Evolutionary conservation across 2,113 vertebrate genomes (phyloP).

Genomic region (Miniopterus natalensis): DNA sequence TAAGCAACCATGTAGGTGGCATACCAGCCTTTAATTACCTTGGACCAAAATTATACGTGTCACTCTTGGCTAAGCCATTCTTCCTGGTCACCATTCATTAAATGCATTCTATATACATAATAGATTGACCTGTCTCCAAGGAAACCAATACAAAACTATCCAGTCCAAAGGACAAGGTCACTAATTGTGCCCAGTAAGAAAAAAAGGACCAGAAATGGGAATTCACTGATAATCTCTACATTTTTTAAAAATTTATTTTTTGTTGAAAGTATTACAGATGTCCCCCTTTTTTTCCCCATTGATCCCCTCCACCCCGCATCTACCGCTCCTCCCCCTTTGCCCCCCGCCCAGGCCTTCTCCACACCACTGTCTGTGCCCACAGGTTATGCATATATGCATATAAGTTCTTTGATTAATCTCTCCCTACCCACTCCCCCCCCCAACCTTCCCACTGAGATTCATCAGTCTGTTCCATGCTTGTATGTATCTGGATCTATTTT

Average conservation of each 20-base stretch:
- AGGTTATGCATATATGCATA: too few species aligned
- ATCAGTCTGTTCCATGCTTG: too few species aligned
- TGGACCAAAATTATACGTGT: background rate
- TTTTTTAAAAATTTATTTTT: background rate
- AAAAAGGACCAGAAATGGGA: background rate
- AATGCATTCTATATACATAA: background rate
- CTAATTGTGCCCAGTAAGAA: background rate
- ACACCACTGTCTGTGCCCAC: too few species aligned
- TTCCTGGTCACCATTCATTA: background rate
- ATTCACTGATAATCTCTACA: background rate
- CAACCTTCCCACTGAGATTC: too few species aligned
- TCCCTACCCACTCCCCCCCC: too few species aligned
- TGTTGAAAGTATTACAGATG: too few species aligned
- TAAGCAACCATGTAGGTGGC: fast-evolving
- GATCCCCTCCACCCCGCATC: too few species aligned
- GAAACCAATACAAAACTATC: background rate
- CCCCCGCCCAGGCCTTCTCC: too few species aligned
- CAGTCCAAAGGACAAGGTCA: background rate
- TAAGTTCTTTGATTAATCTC: too few species aligned
- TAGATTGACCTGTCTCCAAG: background rate
- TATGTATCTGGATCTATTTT: too few species aligned
- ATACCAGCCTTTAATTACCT: background rate
- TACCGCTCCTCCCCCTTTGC: too few species aligned
- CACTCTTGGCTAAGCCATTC: background rate
- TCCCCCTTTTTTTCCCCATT: too few species aligned